A percentile compares a stretch with the other conserved stretches of the same genome.
Conservation (phyloP, 1,140 invertebrate genomes). For the Zaprionus africanus region DNA sequence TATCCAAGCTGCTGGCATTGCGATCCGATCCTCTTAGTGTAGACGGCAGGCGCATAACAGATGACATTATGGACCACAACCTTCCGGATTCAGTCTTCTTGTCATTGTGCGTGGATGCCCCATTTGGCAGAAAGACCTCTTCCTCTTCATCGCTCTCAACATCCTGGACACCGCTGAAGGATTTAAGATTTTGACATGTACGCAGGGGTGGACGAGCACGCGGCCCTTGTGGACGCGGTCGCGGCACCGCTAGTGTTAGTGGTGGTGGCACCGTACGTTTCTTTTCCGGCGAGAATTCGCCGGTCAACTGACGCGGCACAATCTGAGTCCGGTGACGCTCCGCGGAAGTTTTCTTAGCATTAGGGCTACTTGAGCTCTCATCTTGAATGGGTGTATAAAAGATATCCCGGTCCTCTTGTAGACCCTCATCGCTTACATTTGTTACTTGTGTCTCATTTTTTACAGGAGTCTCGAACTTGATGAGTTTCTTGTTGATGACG, state of each 20-base stretch:
- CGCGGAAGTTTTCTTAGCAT: not conserved
- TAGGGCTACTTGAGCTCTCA: constrained; percentile 22
- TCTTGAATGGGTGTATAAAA: constrained; percentile 73
- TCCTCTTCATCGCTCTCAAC: constrained; percentile 55
- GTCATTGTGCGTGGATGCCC: constrained; percentile 64
- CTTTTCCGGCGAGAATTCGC: constrained; percentile 47
- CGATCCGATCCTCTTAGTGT: constrained; percentile 33
- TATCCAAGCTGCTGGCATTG: constrained; percentile 20
- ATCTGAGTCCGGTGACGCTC: constrained; percentile 31
- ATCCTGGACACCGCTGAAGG: constrained; percentile 61
- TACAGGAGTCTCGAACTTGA: constrained; percentile 76
- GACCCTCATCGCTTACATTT: constrained; percentile 5
- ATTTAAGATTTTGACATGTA: constrained; percentile 34
- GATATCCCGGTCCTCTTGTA: constrained; percentile 47
- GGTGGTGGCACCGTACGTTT: not conserved
- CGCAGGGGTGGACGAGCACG: constrained; percentile 58
- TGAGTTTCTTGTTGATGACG: constrained; percentile 72
- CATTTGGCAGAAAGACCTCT: constrained; percentile 60
- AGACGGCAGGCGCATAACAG: constrained; percentile 71
- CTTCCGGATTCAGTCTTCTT: constrained; percentile 50
- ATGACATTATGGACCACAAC: constrained; percentile 72
- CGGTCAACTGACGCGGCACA: constrained; percentile 57
- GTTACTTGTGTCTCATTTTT: not conserved
- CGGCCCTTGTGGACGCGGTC: constrained; percentile 36
- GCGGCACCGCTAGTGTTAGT: not conserved